Conservation (phyloP, 1,140 invertebrate genomes). For the Euglossa dilemma region DNA sequence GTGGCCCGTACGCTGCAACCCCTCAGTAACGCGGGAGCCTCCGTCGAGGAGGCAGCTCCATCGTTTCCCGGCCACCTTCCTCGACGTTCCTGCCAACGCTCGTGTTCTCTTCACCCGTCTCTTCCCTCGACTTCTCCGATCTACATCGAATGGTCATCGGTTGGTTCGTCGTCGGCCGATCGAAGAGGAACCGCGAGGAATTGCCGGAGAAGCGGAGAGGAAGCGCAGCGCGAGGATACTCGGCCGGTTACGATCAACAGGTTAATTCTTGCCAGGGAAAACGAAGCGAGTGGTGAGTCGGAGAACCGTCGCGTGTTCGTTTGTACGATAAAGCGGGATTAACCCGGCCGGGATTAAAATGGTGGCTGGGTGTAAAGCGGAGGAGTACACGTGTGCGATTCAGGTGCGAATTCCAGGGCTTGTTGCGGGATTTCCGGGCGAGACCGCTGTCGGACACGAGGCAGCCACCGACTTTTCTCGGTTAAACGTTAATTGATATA, state of each 20-base stretch:
- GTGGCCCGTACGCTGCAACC: conserved; percentile 58
- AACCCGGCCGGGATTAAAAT: too few species aligned
- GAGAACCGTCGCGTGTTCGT: background rate
- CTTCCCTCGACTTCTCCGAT: too few species aligned
- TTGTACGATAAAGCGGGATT: background rate
- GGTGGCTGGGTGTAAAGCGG: background rate
- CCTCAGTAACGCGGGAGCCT: conserved; percentile 75
- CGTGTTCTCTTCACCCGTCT: too few species aligned
- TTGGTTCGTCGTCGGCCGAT: background rate
- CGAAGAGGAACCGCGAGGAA: background rate
- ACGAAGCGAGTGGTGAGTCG: conserved; percentile 14
- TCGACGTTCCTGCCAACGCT: too few species aligned
- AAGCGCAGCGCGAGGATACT: conserved; percentile 14
- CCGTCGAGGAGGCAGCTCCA: conserved; percentile 55
- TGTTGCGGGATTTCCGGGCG: too few species aligned
- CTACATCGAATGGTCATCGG: too few species aligned
- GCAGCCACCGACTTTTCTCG: too few species aligned
- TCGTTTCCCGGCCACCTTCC: background rate
- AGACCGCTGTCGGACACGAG: too few species aligned
- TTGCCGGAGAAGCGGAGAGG: background rate
- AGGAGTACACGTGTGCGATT: too few species aligned
- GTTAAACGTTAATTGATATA: background rate
- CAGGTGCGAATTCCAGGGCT: too few species aligned
- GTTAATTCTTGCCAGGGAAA: conserved; percentile 65
- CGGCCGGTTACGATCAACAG: conserved; percentile 68